Base-by-base conservation (phyloP, 2,888 invertebrate genomes). In the Andrena chrysosceles region DNA sequence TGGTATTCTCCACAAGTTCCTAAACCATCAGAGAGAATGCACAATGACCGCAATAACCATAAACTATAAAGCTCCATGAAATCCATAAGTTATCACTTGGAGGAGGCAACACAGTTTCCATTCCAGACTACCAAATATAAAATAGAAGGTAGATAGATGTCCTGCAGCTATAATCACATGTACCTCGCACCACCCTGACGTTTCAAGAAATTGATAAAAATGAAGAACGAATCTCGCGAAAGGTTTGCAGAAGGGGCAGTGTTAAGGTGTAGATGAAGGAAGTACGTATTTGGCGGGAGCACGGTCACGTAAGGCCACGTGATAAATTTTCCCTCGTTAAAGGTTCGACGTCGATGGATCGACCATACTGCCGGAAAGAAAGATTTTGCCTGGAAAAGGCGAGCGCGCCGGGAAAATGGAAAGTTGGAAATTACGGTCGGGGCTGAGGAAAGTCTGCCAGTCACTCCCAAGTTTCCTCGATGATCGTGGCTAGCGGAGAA, bases 371-470 rank as follows among this genome's bases (percentile, higher is more conserved):
- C 62, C 56, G 48, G 49, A 35, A 67, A 66, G 72, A 68, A 75
- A 49, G 69, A 78, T 70, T 81, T 74, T 70, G 60, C 62, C 68
- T 33, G 82, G 76, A 68, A 75, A 71, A 72, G 56, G 52, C 60
- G 69, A 64, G 64, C 69, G 68, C 10, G n/a, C 60, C 42, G 59
- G 70, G 85, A 84, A 88, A 86, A 87, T 85, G 84, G 88, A 88
- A 87, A 88, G 88, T 85, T 74, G 81, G 76, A 77, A 83, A 86
- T 83, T 84, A 63, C 54, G 31, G 73, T 42, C 31, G 73, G 59
- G 13, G 16, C 52, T 56, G 48, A 49, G 73, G 70, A 59, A 78
- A 81, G 81, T 80, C 56, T 59, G 52, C 67, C 60, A 77, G 83
- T 73, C 64, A 52, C 73, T 80, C 69, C 73, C 73, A 59, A 73